Evolutionary conservation across 2,113 vertebrate species (phyloP).

Genomic region (Anser cygnoides): DNA sequence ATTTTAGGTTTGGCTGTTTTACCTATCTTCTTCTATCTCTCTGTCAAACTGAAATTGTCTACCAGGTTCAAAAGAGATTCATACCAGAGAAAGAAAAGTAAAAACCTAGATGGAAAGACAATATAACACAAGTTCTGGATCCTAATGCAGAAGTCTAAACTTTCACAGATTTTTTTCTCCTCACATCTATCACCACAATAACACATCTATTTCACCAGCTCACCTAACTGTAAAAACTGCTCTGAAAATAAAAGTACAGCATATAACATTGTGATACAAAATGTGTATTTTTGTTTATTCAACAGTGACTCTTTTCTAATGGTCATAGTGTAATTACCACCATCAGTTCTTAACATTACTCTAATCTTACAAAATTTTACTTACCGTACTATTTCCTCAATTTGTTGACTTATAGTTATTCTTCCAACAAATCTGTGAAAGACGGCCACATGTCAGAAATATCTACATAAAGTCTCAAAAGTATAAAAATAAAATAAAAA

Average conservation of each 20-base stretch:
- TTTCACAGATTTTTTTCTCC: background rate
- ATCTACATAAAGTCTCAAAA: background rate
- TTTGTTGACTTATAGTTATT: conserved; percentile 89
- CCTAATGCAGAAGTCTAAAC: background rate
- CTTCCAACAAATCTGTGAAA: conserved; percentile 91
- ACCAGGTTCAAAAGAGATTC: background rate
- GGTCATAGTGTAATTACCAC: background rate
- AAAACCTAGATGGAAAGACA: background rate
- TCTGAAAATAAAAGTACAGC: background rate
- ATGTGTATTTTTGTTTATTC: background rate
- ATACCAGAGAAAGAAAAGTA: background rate
- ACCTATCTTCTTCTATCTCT: background rate
- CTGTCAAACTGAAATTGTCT: background rate
- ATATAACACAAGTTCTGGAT: background rate
- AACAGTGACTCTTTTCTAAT: background rate
- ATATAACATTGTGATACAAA: background rate
- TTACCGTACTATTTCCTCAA: conserved; percentile 94
- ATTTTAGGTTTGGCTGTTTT: background rate
- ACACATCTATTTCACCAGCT: background rate
- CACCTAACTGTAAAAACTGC: background rate
- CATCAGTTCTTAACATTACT: background rate
- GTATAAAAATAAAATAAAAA: background rate
- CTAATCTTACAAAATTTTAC: background rate
- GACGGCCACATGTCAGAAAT: conserved; percentile 34
- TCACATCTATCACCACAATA: background rate